Conservation (phyloP, 2,113 vertebrate genomes). For the Artemisiospiza belli region DNA sequence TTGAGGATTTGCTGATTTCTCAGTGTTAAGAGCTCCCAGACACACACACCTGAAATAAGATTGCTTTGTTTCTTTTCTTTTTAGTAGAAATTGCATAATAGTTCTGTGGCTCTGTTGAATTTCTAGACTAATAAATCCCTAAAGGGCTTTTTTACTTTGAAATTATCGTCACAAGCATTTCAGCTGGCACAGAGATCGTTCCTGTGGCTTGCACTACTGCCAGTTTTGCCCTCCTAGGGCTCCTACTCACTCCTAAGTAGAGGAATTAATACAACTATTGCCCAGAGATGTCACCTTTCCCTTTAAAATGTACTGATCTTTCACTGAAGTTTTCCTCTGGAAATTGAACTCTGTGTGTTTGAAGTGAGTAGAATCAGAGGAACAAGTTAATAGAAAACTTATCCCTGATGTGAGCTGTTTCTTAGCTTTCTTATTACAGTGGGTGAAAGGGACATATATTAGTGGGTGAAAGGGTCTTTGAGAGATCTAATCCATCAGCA, state of each 20-base stretch:
- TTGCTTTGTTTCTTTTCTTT: background rate
- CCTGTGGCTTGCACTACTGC: background rate
- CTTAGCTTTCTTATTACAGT: background rate
- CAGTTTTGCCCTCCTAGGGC: background rate
- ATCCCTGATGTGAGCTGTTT: background rate
- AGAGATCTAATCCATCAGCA: background rate
- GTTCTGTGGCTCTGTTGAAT: background rate
- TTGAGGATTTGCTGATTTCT: background rate
- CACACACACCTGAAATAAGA: background rate
- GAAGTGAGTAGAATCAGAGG: background rate
- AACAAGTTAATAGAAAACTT: background rate
- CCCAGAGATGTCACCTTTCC: background rate
- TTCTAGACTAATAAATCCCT: background rate
- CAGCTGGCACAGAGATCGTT: background rate
- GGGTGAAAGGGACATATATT: background rate
- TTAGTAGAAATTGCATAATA: background rate
- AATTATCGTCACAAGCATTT: background rate
- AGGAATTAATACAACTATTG: background rate
- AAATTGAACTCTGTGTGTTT: background rate
- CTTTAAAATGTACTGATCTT: background rate
- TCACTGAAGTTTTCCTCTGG: background rate
- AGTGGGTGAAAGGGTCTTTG: background rate
- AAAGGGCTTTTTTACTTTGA: conserved; percentile 2
- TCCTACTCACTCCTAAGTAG: background rate
- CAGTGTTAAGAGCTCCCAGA: background rate